Evolutionary conservation across 2,888 invertebrate species (phyloP).

Genomic region (Heterodera filipjevi): DNA sequence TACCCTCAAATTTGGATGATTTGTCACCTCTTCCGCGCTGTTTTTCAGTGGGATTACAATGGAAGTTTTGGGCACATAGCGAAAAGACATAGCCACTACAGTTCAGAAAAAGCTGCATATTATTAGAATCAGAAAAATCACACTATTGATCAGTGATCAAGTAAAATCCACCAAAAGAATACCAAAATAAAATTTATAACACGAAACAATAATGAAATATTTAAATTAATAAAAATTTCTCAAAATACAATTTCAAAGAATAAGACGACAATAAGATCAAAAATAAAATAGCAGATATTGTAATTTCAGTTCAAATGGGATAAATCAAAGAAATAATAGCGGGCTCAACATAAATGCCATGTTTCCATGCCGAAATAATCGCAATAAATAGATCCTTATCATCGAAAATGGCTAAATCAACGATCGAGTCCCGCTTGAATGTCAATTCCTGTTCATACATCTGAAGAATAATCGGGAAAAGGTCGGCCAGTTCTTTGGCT

Average conservation of each 20-base stretch:
- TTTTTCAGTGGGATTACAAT: constrained; percentile 55
- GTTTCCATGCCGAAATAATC: constrained; percentile 27
- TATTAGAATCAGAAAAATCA: neutral
- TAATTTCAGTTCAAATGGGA: constrained; percentile 11
- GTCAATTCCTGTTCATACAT: constrained; percentile 29
- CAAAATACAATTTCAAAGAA: too few relatives aligned
- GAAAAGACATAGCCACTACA: constrained; percentile 18
- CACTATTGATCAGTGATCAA: too few relatives aligned
- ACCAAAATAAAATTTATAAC: neutral
- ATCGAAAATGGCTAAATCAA: constrained; percentile 22
- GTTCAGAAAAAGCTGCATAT: too few relatives aligned
- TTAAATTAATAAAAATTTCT: neutral
- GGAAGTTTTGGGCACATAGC: constrained; percentile 33
- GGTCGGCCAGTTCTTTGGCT: constrained; percentile 16
- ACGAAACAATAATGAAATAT: neutral
- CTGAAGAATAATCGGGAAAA: constrained; percentile 22
- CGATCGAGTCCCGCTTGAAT: constrained; percentile 30
- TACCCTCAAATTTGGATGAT: constrained; percentile 14
- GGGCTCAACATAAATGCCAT: constrained; percentile 24
- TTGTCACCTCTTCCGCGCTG: constrained; percentile 50
- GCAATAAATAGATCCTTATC: constrained; percentile 7
- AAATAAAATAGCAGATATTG: neutral
- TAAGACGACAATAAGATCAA: too few relatives aligned
- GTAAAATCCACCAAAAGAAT: neutral
- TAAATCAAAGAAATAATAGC: constrained; percentile 16